Evolutionary conservation across 2,888 invertebrate species (phyloP).

Genomic region (Andrena marginata): DNA sequence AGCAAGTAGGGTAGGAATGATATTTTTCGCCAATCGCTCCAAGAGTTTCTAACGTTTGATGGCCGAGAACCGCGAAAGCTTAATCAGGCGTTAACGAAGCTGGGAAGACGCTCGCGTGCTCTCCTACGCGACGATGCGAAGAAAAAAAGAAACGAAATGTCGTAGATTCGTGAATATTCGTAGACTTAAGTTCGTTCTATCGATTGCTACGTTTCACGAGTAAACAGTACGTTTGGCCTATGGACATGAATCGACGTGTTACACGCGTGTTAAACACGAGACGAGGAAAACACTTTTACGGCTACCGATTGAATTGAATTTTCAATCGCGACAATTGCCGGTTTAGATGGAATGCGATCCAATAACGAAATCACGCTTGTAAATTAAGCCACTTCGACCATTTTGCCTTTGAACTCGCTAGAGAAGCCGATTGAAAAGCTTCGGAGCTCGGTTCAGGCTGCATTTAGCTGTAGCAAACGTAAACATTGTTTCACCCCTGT

Average conservation of each 20-base stretch:
- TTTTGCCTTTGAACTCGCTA: conserved; percentile 51
- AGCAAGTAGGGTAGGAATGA: background rate
- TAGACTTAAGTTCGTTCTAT: conserved; percentile 64
- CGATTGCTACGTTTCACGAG: conserved; percentile 54
- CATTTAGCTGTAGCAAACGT: conserved; percentile 38
- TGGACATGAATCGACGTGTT: conserved; percentile 33
- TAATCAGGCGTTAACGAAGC: conserved; percentile 5
- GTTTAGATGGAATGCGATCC: conserved; percentile 30
- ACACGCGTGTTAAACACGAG: conserved; percentile 19
- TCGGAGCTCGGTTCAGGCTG: conserved; percentile 39
- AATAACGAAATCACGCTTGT: conserved; percentile 52
- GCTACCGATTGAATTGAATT: conserved; percentile 17
- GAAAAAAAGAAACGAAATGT: conserved; percentile 35
- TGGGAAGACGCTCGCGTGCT: conserved; percentile 41
- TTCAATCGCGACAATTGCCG: conserved; percentile 14
- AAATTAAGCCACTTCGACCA: conserved; percentile 43
- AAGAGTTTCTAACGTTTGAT: background rate
- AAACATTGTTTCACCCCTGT: conserved; percentile 21
- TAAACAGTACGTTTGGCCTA: conserved; percentile 65
- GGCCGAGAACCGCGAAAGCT: conserved; percentile 19
- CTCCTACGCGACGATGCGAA: conserved; percentile 32
- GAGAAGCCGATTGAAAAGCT: conserved; percentile 7
- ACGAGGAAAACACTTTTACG: conserved; percentile 1
- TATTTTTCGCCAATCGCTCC: conserved; percentile 14
- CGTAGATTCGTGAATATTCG: conserved; percentile 50